Evolutionary conservation across 1,140 invertebrate genomes (phyloP).

Genomic region (Eurosta solidaginis): DNA sequence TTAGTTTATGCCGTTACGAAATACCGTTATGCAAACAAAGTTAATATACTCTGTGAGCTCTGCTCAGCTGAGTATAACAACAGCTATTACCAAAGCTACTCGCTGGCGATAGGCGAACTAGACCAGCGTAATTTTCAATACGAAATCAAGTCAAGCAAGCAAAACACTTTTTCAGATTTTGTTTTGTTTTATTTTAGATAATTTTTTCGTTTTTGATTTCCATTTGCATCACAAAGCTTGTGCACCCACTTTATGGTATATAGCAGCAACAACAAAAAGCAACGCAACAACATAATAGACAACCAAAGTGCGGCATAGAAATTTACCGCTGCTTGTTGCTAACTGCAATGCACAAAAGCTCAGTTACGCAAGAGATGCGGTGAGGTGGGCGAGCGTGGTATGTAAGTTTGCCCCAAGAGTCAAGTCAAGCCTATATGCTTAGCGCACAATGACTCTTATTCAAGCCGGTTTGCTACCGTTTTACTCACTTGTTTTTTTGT

Average conservation of each 20-base stretch:
- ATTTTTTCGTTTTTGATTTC: background rate
- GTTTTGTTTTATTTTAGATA: background rate
- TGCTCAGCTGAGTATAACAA: too few relatives aligned
- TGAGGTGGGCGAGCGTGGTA: background rate
- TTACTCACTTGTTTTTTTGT: conserved; percentile 1
- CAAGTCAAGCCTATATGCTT: background rate
- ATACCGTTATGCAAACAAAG: too few relatives aligned
- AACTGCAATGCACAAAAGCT: conserved; percentile 7
- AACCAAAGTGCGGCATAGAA: background rate
- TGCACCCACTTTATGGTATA: conserved; percentile 16
- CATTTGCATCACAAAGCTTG: conserved; percentile 10
- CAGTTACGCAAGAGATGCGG: background rate
- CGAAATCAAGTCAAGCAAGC: background rate
- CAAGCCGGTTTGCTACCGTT: conserved; percentile 19
- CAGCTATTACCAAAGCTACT: too few relatives aligned
- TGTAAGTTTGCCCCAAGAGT: conserved; percentile 15
- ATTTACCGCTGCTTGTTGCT: conserved; percentile 21
- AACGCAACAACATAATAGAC: background rate
- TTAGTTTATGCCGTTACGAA: too few relatives aligned
- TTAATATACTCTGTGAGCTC: too few relatives aligned
- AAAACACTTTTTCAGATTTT: background rate
- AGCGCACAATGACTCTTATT: background rate
- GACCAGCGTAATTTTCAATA: background rate
- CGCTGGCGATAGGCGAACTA: background rate
- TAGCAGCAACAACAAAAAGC: background rate